Evolutionary conservation across 1,140 invertebrate species (phyloP), one percentile per base, ranked within the genome.

Genomic region (Amphibalanus amphitrite): DNA sequence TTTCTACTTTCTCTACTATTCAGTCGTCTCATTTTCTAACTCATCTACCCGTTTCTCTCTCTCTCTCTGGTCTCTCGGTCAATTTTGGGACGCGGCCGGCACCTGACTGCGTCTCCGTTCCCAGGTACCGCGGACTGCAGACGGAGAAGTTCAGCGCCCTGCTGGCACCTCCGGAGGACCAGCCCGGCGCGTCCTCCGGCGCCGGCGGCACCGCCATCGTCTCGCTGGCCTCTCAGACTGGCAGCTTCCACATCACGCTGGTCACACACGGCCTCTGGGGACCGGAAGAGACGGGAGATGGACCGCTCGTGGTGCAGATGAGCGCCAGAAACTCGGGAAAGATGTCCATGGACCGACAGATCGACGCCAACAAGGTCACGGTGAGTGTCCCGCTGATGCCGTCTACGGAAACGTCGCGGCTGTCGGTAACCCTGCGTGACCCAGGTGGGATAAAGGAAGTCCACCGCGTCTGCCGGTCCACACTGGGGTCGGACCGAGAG

Each of bases 81-180:
- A 38, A 38, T 38, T 38, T 38, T 38, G 33, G 33, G 33, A 38
- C 33, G 15, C 33, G 33, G 33, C 33, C 33, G 33, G 33, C 33
- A 15, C 15, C 33, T 38, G 33, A 38, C 33, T 6, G 4, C 4
- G 33, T 4, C 33, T 38, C 15, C 33, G 15, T 38, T 38, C 33
- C 33, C 47, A 59, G 47, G 47, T 79, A 80, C 72, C 71, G 74
- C n/a, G 88, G 89, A 0, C 76, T 93, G 29, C 84, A 86, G 29
- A 89, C 86, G 0, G 92, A 95, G 77, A 84, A 91, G 75, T 92
- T 90, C 77, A 91, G 89, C n/a, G 85, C 90, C 0, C 78, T 94
- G 10, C 78, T 95, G 70, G 87, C 90, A 75, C 87, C 89, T 0
- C 83, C 87, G 0, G 70, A 29, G 29, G 70, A 29, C 13, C n/a